These are phyloP conservation scores for Danio aesculapii DNA, from an alignment of 2,797 vertebrate genomes.

Conservation along the genomic window DNA sequence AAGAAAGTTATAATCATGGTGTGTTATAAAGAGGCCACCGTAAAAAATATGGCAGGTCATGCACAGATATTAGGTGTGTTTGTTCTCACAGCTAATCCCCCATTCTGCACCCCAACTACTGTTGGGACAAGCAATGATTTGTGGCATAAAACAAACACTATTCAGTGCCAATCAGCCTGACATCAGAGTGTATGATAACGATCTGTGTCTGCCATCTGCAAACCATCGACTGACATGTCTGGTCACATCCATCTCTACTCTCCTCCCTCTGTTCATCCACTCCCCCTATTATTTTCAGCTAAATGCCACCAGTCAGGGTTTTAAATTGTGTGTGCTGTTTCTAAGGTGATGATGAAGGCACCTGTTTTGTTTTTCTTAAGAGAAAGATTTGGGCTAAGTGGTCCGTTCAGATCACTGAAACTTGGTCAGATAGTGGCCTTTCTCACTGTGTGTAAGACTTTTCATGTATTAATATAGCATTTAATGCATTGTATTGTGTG, in stretches of 20 bases:
- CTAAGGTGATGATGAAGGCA: not conserved
- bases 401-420: not conserved
- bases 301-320: conserved; percentile 1
- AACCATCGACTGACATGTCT: not conserved
- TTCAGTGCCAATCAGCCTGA: conserved; percentile 39
- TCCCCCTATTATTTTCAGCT: not conserved
- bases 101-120: not conserved
- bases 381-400: not conserved
- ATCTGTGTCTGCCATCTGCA: conserved; percentile 25
- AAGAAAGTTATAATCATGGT: too few species aligned
- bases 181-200: conserved; percentile 14
- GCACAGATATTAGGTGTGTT: not conserved
- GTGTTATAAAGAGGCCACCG: too few species aligned
- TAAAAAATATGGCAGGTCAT: too few species aligned
- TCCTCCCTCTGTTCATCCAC: not conserved
- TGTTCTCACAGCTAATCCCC: conserved; percentile 10
- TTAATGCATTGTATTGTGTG: too few species aligned
- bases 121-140: conserved; percentile 14
- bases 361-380: not conserved
- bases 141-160: conserved; percentile 2
- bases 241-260: not conserved
- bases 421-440: not conserved
- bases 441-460: too few species aligned
- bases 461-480: too few species aligned
- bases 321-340: not conserved